phyloP scores from a whole-genome alignment of 2,113 vertebrate species.

The Pogona vitticeps region DNA sequence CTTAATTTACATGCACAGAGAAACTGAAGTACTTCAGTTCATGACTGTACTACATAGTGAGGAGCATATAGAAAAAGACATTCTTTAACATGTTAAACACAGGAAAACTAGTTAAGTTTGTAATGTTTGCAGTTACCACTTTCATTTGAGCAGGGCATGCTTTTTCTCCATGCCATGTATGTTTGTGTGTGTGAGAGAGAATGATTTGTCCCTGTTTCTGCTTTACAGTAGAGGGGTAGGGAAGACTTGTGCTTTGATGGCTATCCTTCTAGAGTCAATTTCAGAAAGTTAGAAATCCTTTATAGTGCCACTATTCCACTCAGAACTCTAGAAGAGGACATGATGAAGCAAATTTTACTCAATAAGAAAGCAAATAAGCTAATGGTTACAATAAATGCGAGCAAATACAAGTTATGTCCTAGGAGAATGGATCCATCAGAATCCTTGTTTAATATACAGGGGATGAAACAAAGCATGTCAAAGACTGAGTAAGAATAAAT shows the following conservation, averaged over 20 bases:
- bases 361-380: not conserved
- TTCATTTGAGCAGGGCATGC: no score
- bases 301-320: not conserved
- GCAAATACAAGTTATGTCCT: not conserved
- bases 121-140: no score
- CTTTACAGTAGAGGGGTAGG: not conserved
- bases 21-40: no score
- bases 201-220: no score
- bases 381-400: not conserved
- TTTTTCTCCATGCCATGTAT: no score
- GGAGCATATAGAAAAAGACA: no score
- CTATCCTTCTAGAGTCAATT: not conserved
- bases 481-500: conserved; percentile 24
- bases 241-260: not conserved
- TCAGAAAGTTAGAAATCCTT: not conserved
- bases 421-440: not conserved
- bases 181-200: no score
- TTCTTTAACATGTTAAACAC: no score
- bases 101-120: no score
- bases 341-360: not conserved
- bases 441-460: not conserved
- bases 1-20: no score
- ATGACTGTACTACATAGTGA: no score
- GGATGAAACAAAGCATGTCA: not conserved
- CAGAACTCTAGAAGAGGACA: not conserved